Base-by-base conservation (phyloP, 2,797 vertebrate genomes). In the Pelochelys cantorii region DNA sequence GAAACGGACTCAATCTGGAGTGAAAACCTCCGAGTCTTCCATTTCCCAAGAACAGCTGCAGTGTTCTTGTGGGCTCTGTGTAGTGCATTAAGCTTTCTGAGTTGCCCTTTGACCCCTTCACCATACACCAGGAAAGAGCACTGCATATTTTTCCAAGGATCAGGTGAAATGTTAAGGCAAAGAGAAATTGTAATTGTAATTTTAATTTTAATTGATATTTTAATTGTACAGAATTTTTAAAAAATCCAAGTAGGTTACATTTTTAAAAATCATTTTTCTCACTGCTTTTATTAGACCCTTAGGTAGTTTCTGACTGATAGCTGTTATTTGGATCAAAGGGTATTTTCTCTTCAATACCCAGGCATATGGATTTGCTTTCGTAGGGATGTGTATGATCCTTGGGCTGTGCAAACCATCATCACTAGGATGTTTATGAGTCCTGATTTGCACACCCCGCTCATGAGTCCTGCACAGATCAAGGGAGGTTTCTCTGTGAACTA, bases 391-490 rank as follows among this genome's bases (percentile, higher is more conserved):
- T 15, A 27, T 25, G 34, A 74, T 25, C 22, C 71, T 74, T 42
- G 71, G 22, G 22, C 25, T 75, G 25, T 75, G 23, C 74, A 75
- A 48, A 75, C 25, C 8, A 23, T 48, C 23, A 75, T 27, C 25
- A 48, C 42, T 27, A 13, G 23, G 74, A 75, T 52, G 42, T 23
- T 42, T 48, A 75, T 27, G 23, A 75, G 25, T 2, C 22, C 42
- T 4, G 42, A 27, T 77, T 52, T 52, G 74, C 42, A 10, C 25
- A 52, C 25, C 23, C 13, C 4, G 31, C 79, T 53, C 3, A 0
- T 1, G n/a, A n/a, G 34, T 65, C 42, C 80, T 6, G 54, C 55
- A 71, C 52, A 57, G 17, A 3, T 0, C 75, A 0, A 81, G 57
- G n/a, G 29, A 53, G 25, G 0, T 79, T 56, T 82, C 10, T 83